phyloP scores from a whole-genome alignment of 2,888 invertebrate species.

The Caenorhabditis macrosperma region DNA sequence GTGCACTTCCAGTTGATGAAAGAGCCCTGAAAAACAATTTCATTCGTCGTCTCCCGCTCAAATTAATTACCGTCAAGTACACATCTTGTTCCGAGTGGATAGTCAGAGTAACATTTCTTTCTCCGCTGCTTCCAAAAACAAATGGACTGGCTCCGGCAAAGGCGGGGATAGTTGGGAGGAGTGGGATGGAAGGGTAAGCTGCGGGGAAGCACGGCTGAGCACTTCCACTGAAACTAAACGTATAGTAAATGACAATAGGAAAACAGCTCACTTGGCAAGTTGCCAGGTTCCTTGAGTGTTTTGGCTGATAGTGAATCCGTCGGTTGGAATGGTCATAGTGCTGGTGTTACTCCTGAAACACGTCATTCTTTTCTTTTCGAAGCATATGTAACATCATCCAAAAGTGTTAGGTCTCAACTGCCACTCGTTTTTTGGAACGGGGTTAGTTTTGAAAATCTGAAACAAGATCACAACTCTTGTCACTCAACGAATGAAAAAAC shows the following conservation, averaged over 20 bases:
- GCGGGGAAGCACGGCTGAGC: conserved; percentile 37
- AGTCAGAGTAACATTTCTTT: conserved; percentile 67
- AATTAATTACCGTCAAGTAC: conserved; percentile 69
- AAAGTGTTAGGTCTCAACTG: background rate
- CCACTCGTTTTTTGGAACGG: background rate
- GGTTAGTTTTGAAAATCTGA: background rate
- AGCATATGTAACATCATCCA: background rate
- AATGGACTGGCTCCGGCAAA: conserved; percentile 41
- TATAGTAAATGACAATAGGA: background rate
- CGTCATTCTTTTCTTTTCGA: background rate
- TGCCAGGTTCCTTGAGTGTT: conserved; percentile 47
- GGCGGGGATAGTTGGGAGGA: conserved; percentile 44
- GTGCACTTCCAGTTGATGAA: conserved; percentile 77
- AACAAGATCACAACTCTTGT: background rate
- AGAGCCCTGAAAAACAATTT: conserved; percentile 73
- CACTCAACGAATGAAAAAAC: background rate
- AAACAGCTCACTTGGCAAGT: conserved; percentile 38
- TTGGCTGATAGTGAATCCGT: conserved; percentile 60
- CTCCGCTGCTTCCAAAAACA: conserved; percentile 35
- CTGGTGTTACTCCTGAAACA: conserved; percentile 47
- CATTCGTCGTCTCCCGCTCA: too few species aligned
- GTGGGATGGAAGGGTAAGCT: conserved; percentile 44
- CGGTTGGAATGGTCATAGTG: conserved; percentile 43
- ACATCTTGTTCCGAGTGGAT: conserved; percentile 68
- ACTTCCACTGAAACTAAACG: conserved; percentile 34